Evolutionary conservation across 2,113 vertebrate species (phyloP).

Genomic region (Candoia aspera): DNA sequence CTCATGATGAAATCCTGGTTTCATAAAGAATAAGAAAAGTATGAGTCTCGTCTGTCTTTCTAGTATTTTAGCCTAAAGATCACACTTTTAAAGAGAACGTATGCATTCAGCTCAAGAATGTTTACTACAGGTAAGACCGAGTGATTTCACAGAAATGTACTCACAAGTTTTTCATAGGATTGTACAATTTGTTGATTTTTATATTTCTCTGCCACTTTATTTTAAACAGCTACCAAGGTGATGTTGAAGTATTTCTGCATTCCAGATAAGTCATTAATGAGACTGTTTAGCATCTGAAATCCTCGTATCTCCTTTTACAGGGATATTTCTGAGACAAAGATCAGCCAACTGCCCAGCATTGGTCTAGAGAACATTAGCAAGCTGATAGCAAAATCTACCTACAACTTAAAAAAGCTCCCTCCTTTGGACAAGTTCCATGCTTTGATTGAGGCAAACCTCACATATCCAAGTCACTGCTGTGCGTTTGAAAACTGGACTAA

Average conservation of each 20-base stretch:
- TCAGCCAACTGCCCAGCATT: conserved; percentile 82
- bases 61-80: neutral
- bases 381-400: conserved; percentile 81
- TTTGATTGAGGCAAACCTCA: conserved; percentile 85
- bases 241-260: neutral
- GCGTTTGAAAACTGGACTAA: conserved; percentile 83
- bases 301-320: conserved; percentile 73
- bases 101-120: neutral
- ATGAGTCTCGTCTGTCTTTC: neutral
- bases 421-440: conserved; percentile 79
- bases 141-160: neutral
- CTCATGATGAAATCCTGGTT: neutral
- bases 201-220: neutral
- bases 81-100: neutral
- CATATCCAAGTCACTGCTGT: conserved; percentile 95
- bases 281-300: conserved; percentile 34
- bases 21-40: neutral
- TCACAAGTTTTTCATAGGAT: neutral
- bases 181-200: neutral
- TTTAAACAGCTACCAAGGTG: neutral
- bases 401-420: conserved; percentile 87
- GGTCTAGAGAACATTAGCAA: conserved; percentile 83
- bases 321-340: conserved; percentile 88
- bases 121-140: neutral
- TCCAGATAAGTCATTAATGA: conserved; percentile 11